Conservation (phyloP, 2,888 invertebrate genomes). For the Heliconius ethilla region DNA sequence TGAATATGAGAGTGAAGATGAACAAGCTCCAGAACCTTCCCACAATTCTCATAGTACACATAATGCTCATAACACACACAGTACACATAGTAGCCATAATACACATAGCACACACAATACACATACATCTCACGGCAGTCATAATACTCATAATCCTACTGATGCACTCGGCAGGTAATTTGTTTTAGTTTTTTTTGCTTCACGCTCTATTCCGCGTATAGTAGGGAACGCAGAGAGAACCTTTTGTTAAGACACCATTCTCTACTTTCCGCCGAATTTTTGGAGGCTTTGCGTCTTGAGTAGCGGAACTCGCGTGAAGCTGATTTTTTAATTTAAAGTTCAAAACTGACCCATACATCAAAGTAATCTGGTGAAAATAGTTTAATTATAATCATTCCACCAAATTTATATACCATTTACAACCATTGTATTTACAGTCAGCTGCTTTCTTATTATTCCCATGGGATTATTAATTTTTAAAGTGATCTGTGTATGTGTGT, state of each 20-base stretch:
- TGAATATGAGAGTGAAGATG: constrained; percentile 96
- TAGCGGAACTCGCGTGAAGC: too few relatives aligned
- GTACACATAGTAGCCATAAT: constrained; percentile 37
- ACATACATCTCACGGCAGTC: constrained; percentile 37
- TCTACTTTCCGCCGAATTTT: too few relatives aligned
- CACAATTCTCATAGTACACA: constrained; percentile 49
- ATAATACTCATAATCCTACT: constrained; percentile 54
- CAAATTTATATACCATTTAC: too few relatives aligned
- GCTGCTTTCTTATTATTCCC: too few relatives aligned
- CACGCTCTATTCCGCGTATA: not conserved
- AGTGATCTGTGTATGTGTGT: not conserved
- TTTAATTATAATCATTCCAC: too few relatives aligned
- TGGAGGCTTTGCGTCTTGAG: too few relatives aligned
- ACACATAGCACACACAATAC: constrained; percentile 28
- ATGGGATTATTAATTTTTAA: too few relatives aligned
- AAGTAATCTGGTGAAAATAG: not conserved
- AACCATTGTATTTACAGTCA: not conserved
- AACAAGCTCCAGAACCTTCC: constrained; percentile 68
- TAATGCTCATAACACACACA: constrained; percentile 32
- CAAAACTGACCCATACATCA: too few relatives aligned
- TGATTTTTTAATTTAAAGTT: too few relatives aligned
- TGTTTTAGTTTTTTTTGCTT: not conserved
- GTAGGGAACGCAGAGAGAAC: too few relatives aligned
- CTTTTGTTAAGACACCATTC: too few relatives aligned
- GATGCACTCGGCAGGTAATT: constrained; percentile 72